These are phyloP conservation scores for Machaerirhynchus nigripectus DNA, from an alignment of 2,113 vertebrate species.

Conservation along the genomic window DNA sequence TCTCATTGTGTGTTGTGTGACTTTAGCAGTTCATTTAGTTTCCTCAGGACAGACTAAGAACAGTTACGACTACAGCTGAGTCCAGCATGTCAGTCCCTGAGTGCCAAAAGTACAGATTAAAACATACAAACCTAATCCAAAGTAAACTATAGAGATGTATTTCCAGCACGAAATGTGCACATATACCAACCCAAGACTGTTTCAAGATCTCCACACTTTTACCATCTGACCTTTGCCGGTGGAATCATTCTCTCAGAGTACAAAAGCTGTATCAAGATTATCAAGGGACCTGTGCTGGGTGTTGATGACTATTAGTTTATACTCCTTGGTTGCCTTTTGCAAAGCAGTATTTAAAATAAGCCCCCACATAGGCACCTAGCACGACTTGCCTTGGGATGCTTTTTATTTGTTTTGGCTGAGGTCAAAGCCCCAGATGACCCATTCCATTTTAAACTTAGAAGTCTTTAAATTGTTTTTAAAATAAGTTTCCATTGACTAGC, in stretches of 20 bases:
- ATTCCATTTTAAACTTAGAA: neutral
- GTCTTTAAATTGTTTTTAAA: neutral
- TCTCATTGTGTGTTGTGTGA: neutral
- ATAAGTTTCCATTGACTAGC: neutral
- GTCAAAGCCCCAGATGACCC: neutral
- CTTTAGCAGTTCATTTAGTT: slow-evolving; percentile 21
- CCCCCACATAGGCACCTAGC: neutral
- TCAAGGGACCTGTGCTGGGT: neutral
- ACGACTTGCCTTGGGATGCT: neutral
- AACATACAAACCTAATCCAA: slow-evolving; percentile 13
- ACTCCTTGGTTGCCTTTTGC: neutral
- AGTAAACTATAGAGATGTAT: neutral
- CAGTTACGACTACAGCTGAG: neutral
- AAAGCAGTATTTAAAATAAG: neutral
- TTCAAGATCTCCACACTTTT: neutral
- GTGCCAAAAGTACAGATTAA: slow-evolving; percentile 28
- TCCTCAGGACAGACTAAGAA: neutral
- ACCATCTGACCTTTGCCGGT: neutral
- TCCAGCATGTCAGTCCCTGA: neutral
- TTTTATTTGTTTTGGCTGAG: neutral
- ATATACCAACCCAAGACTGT: neutral
- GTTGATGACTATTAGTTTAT: neutral
- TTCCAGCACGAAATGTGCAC: neutral
- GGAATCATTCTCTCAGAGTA: neutral
- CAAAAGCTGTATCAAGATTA: neutral